These are phyloP conservation scores for Apolygus lucorum DNA, from an alignment of 1,140 invertebrate species.

Conservation along the genomic window DNA sequence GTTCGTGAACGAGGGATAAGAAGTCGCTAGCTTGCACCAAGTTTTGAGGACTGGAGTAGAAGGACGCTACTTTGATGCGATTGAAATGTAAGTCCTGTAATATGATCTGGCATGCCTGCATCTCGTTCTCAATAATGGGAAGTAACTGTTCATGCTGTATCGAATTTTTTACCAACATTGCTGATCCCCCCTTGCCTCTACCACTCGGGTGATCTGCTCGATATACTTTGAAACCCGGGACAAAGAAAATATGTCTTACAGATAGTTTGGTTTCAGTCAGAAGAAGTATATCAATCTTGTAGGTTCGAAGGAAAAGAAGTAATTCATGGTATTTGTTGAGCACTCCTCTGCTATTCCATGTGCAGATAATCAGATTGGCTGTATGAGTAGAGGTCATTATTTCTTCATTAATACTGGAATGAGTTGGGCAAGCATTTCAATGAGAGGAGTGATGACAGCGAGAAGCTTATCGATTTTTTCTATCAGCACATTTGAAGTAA, in stretches of 20 bases:
- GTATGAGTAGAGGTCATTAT: not conserved
- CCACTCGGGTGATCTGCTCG: not conserved
- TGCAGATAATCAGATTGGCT: not conserved
- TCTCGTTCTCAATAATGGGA: not conserved
- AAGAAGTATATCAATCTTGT: not conserved
- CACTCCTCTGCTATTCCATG: not conserved
- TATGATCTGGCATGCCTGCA: not conserved
- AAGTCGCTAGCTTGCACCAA: not conserved
- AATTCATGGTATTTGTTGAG: not conserved
- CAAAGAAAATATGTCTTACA: not conserved
- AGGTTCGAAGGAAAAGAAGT: not conserved
- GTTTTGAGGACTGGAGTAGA: slow-evolving; percentile 1
- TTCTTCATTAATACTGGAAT: not conserved
- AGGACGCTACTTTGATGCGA: not conserved
- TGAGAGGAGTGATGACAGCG: no score
- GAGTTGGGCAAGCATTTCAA: not conserved
- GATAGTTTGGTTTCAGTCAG: not conserved
- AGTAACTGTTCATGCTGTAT: not conserved
- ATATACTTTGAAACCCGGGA: not conserved
- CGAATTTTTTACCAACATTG: not conserved
- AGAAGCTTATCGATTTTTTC: no score
- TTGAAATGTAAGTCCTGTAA: not conserved
- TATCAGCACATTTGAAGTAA: no score
- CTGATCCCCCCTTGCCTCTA: not conserved
- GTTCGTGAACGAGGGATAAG: not conserved